Percentiles rank a stretch among this genome's conserved stretches.
Conservation (phyloP, 2,888 invertebrate genomes). For the Hanleya hanleyi region DNA sequence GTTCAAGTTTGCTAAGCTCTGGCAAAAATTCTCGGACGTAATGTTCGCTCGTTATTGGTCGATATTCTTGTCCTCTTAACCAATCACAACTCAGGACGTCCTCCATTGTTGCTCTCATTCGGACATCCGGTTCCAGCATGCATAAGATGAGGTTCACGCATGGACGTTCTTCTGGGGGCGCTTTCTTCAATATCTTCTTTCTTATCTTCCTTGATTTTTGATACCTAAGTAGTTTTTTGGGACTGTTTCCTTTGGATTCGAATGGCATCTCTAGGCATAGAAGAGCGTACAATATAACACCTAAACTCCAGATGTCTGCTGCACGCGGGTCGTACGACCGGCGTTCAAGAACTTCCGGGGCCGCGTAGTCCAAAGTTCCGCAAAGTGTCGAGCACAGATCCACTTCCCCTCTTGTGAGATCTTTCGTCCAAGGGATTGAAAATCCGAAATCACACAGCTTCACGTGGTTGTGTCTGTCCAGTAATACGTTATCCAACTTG, state of each 20-base stretch:
- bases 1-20: too few species aligned
- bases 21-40: too few species aligned
- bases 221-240: not conserved
- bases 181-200: not conserved
- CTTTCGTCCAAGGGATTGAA: not conserved
- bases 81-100: not conserved
- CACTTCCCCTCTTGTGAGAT: not conserved
- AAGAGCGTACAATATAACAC: not conserved
- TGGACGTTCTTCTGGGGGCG: not conserved
- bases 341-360: not conserved
- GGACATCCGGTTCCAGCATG: not conserved
- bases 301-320: not conserved
- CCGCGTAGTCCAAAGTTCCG: not conserved
- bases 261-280: not conserved
- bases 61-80: too few species aligned
- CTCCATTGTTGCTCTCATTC: not conserved
- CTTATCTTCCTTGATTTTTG: not conserved
- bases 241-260: not conserved
- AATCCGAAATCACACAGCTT: not conserved
- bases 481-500: not conserved
- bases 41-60: too few species aligned
- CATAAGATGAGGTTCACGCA: not conserved
- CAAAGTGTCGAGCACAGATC: not conserved
- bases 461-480: not conserved
- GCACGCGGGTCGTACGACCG: not conserved